Percentiles rank a stretch among this genome's conserved stretches.
Evolutionary conservation across 2,113 vertebrate genomes (phyloP).

Genomic region (Ariopsis seemanni): DNA sequence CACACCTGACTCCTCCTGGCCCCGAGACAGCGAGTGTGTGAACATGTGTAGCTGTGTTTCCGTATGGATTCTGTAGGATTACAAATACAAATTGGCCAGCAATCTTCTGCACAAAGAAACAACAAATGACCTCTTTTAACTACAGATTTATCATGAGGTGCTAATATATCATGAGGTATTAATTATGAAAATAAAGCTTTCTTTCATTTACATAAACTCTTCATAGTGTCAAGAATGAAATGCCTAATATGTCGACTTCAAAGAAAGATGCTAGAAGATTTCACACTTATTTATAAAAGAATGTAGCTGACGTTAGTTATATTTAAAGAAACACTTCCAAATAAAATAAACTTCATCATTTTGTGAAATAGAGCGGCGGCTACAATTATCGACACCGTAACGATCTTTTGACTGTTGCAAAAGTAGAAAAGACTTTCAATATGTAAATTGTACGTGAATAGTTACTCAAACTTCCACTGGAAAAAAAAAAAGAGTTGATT

Average conservation of each 20-base stretch:
- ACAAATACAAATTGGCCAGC: constrained; percentile 41
- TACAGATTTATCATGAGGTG: too few species aligned
- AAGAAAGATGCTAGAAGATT: background rate
- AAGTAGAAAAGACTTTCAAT: too few species aligned
- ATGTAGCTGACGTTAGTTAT: background rate
- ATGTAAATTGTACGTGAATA: too few species aligned
- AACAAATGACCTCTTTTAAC: background rate
- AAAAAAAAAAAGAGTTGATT: too few species aligned
- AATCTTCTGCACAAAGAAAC: constrained; percentile 63
- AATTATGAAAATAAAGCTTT: background rate
- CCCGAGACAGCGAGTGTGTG: background rate
- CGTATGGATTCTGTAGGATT: background rate
- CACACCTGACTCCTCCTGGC: constrained; percentile 61
- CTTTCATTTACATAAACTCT: background rate
- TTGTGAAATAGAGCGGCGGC: background rate
- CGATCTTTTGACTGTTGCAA: too few species aligned
- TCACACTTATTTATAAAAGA: background rate
- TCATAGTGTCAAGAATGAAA: background rate
- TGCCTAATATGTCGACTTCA: background rate
- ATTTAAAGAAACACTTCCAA: background rate
- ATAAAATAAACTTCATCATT: background rate
- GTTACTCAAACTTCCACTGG: too few species aligned
- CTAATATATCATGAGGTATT: background rate
- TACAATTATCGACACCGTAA: too few species aligned
- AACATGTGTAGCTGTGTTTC: constrained; percentile 12